Conservation (phyloP, 1,140 invertebrate species). For the Ceratosolen fusciceps region DNA sequence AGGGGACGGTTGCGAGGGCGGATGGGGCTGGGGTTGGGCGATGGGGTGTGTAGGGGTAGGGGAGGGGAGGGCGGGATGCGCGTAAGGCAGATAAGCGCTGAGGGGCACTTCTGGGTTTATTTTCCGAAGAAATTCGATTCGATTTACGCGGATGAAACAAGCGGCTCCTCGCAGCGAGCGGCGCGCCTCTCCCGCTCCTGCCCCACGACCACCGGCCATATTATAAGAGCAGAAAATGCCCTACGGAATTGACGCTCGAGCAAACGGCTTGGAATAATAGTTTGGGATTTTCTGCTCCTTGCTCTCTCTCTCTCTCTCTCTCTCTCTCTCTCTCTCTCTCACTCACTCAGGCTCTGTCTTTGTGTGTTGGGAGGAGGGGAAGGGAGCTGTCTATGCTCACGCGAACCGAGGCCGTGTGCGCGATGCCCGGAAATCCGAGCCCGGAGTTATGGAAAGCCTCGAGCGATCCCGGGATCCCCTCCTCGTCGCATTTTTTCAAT, state of each 20-base stretch:
- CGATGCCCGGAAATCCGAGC: constrained; percentile 2
- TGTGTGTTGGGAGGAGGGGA: too few relatives aligned
- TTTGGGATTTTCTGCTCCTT: constrained; percentile 40
- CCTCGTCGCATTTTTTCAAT: too few relatives aligned
- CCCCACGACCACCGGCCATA: neutral
- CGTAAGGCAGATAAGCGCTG: constrained; percentile 36
- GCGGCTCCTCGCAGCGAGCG: neutral
- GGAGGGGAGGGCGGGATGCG: too few relatives aligned
- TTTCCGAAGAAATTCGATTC: constrained; percentile 50
- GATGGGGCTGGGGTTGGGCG: too few relatives aligned
- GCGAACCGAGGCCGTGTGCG: neutral
- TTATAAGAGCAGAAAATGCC: constrained; percentile 45
- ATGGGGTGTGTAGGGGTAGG: too few relatives aligned
- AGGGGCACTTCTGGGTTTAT: constrained; percentile 48
- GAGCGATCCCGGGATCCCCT: too few relatives aligned
- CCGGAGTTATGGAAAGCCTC: neutral
- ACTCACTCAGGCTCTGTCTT: too few relatives aligned
- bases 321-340: neutral
- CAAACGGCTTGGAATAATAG: constrained; percentile 49
- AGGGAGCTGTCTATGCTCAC: neutral
- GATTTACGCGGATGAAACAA: constrained; percentile 49
- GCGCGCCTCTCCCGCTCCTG: too few relatives aligned
- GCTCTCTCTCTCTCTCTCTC: neutral
- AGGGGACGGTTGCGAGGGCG: too few relatives aligned
- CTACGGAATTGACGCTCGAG: constrained; percentile 39